phyloP scores from a whole-genome alignment of 2,113 vertebrate species.

The Heteronetta atricapilla region DNA sequence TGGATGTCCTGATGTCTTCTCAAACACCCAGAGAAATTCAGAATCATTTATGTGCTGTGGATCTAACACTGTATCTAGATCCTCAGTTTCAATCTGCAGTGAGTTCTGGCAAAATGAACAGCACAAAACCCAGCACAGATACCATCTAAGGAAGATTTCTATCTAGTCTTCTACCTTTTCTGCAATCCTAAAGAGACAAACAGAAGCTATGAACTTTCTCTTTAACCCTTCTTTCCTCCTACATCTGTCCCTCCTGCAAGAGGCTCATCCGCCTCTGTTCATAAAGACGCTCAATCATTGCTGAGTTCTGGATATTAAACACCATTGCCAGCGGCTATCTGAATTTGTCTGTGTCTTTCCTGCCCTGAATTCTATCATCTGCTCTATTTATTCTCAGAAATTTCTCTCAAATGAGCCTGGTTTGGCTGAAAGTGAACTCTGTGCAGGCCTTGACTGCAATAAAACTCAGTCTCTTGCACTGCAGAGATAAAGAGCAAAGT shows the following conservation, averaged over 20 bases:
- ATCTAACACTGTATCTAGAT: neutral
- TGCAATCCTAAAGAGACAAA: neutral
- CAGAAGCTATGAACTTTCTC: neutral
- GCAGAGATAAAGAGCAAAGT: neutral
- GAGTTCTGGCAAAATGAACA: neutral
- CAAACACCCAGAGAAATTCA: neutral
- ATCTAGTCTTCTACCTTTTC: neutral
- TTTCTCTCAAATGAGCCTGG: neutral
- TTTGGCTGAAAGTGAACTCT: neutral
- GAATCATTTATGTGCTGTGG: accelerated
- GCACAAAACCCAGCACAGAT: neutral
- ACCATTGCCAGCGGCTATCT: neutral
- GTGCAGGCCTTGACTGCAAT: neutral
- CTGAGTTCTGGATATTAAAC: neutral
- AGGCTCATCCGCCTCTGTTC: neutral
- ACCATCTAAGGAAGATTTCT: neutral
- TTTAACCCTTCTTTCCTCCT: neutral
- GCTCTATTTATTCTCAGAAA: neutral
- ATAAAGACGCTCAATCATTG: neutral
- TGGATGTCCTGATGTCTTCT: neutral
- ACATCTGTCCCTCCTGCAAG: neutral
- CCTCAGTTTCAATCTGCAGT: neutral
- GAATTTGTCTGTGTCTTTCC: neutral
- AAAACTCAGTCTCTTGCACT: neutral
- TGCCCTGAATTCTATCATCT: neutral